Evolutionary conservation across 2,888 invertebrate genomes (phyloP), one percentile per base, ranked within the genome.

Genomic region (Ophion obscuratus): DNA sequence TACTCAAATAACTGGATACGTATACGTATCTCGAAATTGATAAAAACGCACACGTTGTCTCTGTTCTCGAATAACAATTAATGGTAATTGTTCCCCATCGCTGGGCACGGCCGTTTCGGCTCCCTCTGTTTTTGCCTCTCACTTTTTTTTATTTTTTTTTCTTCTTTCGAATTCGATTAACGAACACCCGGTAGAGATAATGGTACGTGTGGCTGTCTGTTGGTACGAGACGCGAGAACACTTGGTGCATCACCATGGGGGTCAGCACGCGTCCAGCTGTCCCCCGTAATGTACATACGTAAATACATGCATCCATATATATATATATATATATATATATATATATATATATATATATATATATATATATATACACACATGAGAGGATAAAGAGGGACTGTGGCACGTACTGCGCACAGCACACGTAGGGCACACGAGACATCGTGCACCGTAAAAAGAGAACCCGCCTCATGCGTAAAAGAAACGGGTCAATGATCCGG

Each of bases 261-360:
- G 91, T 90, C 91, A 91, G 90, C 92, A 92, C 92, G 92, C 92
- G 91, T 91, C 92, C 92, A 92, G 91, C 92, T 92, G 91, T 90
- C 90, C 88, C 89, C 75, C 70, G 59, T 76, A 11, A n/a, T 75
- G 17, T 20, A 66, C 44, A 68, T 47, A 68, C 31, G 14, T 68
- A 68, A 44, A 68, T 20, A 68, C 27, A 24, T 36, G 40, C 2
- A 17, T 31, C 20, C 47, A 2, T 47, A 47, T 59, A 64, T 71
- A 31, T 53, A 53, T 44, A 83, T 61, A 27, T 67, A 57, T 57
- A 66, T 53, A 9, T 17, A n/a, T 11, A 31, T 53, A 53, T 44
- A 83, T 53, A 27, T 62, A 57, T 57, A 66, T 53, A 9, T 17
- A 10, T 11, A n/a, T 64, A 10, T 20, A 66, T 24, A 68, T 47